Evolutionary conservation across 1,140 invertebrate species (phyloP), one percentile per base, ranked within the genome.

Genomic region (Drosophila burlai): DNA sequence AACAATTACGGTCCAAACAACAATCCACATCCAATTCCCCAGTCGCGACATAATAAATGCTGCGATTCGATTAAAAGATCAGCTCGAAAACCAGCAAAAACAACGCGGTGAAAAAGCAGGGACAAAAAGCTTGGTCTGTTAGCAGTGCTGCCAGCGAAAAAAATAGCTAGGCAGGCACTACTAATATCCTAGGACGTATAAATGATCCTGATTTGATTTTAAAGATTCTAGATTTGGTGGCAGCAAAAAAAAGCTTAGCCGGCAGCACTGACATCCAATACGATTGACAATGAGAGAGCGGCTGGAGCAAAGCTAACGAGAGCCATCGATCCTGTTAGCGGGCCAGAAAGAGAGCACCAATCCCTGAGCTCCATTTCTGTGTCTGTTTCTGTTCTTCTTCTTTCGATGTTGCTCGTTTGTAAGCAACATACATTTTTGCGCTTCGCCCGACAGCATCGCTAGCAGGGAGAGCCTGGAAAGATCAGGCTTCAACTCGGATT

Each of bases 31-130:
- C 58, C 62, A 76, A 43, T 45, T 40, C 74, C 73, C 57, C 40
- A 57, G 43, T 66, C 74, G 59, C 76, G 73, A 80, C 76, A 90
- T 85, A 90, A 90, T 90, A 90, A 90, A 90, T 90, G 85, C 79
- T 90, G 80, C 85, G 81, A 90, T 90, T 90, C 85, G 85, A 90
- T 90, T 90, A 90, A 90, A 90, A 90, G 85, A 90, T 90, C 85
- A 90, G 85, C 84, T 58, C 52, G 38, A 40, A 76, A 80, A 80
- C 63, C 68, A 74, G 63, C 61, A 43, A 66, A 65, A 58, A 67
- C 45, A 55, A 58, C 24, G 42, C n/a, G 34, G 45, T 8, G 21
- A 38, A 18, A 57, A 52, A 15, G 38, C 29, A 55, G 71, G 55
- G 63, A 50, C 58, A 67, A 81, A 74, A 67, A 62, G 31, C 24